Conservation (phyloP, 2,888 invertebrate species). For the Metallyticus violacea region DNA sequence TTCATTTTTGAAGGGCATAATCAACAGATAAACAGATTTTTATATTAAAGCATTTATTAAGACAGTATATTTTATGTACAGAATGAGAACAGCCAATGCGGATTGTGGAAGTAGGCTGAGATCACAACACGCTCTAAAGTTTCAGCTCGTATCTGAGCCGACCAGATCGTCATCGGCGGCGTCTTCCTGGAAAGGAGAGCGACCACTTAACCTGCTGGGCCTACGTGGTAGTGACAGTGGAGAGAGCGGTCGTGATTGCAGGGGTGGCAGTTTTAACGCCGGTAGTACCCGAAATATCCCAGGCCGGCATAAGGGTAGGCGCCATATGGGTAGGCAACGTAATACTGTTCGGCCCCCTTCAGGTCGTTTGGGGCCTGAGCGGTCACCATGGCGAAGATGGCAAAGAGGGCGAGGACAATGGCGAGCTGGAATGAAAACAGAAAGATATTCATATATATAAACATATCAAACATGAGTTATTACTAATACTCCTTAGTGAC, state of each 20-base stretch:
- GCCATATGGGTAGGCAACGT: background rate
- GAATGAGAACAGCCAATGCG: background rate
- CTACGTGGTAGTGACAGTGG: background rate
- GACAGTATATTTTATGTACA: background rate
- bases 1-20: no score
- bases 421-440: background rate
- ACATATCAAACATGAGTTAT: no score
- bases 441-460: background rate
- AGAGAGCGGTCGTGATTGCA: background rate
- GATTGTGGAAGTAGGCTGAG: background rate
- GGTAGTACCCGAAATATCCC: background rate
- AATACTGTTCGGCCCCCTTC: background rate
- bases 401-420: background rate
- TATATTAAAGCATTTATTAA: background rate
- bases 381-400: background rate
- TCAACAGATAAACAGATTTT: no score
- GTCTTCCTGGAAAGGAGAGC: background rate
- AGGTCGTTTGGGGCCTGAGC: background rate
- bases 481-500: background rate
- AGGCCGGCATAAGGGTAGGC: background rate
- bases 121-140: background rate
- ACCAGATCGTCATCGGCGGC: background rate
- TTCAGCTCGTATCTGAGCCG: background rate
- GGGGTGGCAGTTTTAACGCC: background rate
- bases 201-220: background rate